Conservation (phyloP, 2,113 vertebrate species). For the Megaleporinus macrocephalus region DNA sequence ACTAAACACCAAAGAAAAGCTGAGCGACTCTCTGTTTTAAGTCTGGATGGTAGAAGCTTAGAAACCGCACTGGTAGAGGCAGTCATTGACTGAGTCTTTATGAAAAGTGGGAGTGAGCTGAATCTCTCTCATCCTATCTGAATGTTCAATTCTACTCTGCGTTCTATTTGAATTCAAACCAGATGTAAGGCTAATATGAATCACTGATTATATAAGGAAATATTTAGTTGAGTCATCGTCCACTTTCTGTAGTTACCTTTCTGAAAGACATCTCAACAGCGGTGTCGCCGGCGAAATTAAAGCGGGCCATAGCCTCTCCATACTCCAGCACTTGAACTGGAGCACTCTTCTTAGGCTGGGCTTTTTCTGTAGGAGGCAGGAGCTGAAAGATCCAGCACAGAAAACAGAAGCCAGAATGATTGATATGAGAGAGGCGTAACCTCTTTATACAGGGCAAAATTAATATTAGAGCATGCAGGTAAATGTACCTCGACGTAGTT, state of each 20-base stretch:
- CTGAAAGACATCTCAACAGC: slow-evolving; percentile 98
- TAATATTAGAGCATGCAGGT: neutral
- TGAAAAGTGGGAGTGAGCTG: no score
- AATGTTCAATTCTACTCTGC: no score
- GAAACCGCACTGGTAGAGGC: no score
- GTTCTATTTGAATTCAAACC: no score
- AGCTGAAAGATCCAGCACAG: slow-evolving; percentile 75
- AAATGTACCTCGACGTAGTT: slow-evolving; percentile 91
- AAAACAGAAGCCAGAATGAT: neutral
- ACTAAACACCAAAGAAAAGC: no score
- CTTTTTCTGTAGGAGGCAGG: slow-evolving; percentile 92
- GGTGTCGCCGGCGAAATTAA: slow-evolving; percentile 94
- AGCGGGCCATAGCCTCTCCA: slow-evolving; percentile 93
- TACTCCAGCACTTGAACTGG: slow-evolving; percentile 94
- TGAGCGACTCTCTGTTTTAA: no score
- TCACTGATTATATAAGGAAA: no score
- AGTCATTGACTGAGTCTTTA: no score
- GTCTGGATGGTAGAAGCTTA: no score
- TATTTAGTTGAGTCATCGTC: neutral
- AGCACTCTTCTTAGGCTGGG: slow-evolving; percentile 88
- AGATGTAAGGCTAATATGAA: no score
- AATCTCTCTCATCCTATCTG: no score
- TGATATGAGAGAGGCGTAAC: neutral
- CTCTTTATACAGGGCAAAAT: neutral
- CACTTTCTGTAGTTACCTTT: slow-evolving; percentile 80